Conservation (phyloP, 2,888 invertebrate species). For the Plagiodera versicolora region DNA sequence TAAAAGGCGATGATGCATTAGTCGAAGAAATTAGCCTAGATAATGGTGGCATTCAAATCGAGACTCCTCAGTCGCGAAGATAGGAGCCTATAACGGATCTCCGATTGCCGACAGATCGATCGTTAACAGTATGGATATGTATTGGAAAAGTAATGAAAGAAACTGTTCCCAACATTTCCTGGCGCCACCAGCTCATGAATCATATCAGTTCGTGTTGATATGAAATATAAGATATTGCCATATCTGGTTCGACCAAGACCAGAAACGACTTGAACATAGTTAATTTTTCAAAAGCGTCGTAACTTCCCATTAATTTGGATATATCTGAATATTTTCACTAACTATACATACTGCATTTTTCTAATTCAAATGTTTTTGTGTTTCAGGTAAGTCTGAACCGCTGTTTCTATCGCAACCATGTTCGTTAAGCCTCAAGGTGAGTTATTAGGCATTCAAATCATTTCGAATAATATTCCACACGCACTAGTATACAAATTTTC, state of each 20-base stretch:
- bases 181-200: slow-evolving; percentile 14
- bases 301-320: slow-evolving; percentile 25
- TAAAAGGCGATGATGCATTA: slow-evolving; percentile 12
- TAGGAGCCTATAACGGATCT: slow-evolving; percentile 15
- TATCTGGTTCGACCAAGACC: too few relatives aligned
- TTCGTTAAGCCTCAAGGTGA: slow-evolving; percentile 7
- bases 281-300: slow-evolving; percentile 17
- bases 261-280: slow-evolving; percentile 13
- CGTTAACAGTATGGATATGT: not conserved
- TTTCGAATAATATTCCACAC: slow-evolving; percentile 2
- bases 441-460: slow-evolving; percentile 12
- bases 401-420: not conserved
- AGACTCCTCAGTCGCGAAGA: slow-evolving; percentile 8
- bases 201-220: too few relatives aligned
- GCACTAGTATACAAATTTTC: slow-evolving; percentile 1
- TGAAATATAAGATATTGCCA: too few relatives aligned
- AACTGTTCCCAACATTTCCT: slow-evolving; percentile 19
- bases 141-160: slow-evolving; percentile 9
- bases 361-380: slow-evolving; percentile 4
- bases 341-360: not conserved
- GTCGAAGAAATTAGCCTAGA: too few relatives aligned
- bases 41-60: slow-evolving; percentile 15
- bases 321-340: slow-evolving; percentile 20
- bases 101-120: slow-evolving; percentile 7
- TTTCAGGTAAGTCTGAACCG: slow-evolving; percentile 15